Evolutionary conservation across 2,888 invertebrate genomes (phyloP).

Genomic region (Suillia variegata): DNA sequence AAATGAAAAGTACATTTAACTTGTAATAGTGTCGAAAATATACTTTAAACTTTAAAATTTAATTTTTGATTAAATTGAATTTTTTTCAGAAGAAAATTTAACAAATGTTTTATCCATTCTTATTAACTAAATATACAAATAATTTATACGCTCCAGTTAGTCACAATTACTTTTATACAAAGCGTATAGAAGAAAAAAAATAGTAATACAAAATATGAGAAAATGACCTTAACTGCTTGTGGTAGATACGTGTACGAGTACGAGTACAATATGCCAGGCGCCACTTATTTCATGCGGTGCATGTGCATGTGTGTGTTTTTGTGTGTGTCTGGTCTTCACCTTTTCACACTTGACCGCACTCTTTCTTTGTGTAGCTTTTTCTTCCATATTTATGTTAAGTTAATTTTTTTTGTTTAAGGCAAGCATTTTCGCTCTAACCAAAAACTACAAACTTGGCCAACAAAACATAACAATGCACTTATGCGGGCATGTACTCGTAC

Average conservation of each 20-base stretch:
- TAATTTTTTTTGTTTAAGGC: neutral
- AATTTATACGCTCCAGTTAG: neutral
- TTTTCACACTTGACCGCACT: constrained; percentile 2
- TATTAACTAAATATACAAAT: too few species aligned
- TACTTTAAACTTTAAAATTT: too few species aligned
- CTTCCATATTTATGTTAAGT: neutral
- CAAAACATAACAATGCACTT: constrained; percentile 3
- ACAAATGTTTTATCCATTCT: too few species aligned
- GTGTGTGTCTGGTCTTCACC: neutral
- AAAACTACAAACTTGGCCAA: neutral
- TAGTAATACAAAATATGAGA: too few species aligned
- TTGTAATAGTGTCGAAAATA: too few species aligned
- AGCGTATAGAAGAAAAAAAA: too few species aligned
- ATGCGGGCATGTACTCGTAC: neutral
- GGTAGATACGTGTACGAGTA: too few species aligned
- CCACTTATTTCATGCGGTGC: neutral
- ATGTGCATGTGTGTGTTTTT: neutral
- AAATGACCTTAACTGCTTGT: neutral
- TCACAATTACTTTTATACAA: neutral
- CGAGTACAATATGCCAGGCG: neutral
- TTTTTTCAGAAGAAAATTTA: too few species aligned
- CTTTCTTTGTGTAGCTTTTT: neutral
- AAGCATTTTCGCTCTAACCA: neutral
- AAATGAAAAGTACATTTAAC: too few species aligned
- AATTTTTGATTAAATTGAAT: too few species aligned